Conservation (phyloP, 2,113 vertebrate genomes). For the Camelus dromedarius region DNA sequence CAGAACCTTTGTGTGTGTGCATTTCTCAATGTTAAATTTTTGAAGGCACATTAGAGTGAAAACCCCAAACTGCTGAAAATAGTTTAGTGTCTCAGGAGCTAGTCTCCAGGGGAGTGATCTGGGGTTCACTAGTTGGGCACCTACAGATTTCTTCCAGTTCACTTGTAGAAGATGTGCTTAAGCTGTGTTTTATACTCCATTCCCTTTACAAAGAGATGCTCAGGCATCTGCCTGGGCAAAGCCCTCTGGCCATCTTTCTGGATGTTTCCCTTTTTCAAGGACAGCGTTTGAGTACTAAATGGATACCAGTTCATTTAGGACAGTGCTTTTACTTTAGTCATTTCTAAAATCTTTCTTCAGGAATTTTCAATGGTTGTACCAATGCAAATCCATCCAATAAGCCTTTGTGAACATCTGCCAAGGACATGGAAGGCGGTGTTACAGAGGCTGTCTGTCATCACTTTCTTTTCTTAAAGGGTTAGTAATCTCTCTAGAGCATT, state of each 20-base stretch:
- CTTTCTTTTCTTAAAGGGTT: neutral
- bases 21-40: neutral
- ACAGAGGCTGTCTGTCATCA: neutral
- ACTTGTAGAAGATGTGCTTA: neutral
- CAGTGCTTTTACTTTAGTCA: neutral
- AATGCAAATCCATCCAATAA: neutral
- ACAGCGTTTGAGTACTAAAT: neutral
- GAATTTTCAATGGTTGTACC: neutral
- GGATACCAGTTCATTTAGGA: neutral
- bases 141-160: neutral
- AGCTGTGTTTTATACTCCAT: neutral
- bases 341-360: neutral
- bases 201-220: neutral
- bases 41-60: neutral
- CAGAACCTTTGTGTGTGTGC: neutral
- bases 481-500: neutral
- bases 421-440: neutral
- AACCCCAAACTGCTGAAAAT: neutral
- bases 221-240: neutral
- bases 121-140: neutral
- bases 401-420: neutral
- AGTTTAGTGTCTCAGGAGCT: neutral
- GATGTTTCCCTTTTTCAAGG: slow-evolving; percentile 2
- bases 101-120: neutral
- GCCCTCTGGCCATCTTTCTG: neutral